These are phyloP conservation scores for Telmatochromis bifrenatus DNA, from an alignment of 2,113 vertebrate genomes.

Conservation along the genomic window DNA sequence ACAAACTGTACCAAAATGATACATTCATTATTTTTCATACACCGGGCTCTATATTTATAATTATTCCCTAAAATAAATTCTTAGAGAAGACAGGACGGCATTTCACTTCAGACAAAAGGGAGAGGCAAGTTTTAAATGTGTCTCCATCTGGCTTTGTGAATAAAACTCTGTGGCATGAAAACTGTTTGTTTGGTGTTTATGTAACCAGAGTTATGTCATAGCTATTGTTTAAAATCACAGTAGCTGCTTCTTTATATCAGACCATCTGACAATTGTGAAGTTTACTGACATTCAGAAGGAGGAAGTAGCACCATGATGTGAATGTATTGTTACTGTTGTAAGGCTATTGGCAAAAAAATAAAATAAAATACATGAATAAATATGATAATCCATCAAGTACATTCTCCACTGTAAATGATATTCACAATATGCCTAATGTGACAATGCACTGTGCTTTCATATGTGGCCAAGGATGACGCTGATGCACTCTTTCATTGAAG, in stretches of 20 bases:
- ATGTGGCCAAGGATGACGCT: not conserved
- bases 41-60: slow-evolving; percentile 29
- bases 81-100: not conserved
- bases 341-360: not conserved
- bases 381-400: not conserved
- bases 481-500: not conserved
- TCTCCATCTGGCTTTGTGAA: slow-evolving; percentile 28
- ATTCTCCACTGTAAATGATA: not conserved
- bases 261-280: not conserved
- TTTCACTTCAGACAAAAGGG: not conserved
- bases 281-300: not conserved
- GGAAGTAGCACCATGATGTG: not conserved
- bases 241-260: not conserved
- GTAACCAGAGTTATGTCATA: not conserved
- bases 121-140: not conserved
- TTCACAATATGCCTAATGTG: not conserved
- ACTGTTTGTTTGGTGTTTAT: not conserved
- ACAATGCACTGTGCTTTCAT: not conserved
- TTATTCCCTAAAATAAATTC: not conserved
- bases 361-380: not conserved
- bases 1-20: slow-evolving; percentile 30
- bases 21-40: slow-evolving; percentile 43
- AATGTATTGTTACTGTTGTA: not conserved
- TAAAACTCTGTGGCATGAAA: slow-evolving; percentile 31
- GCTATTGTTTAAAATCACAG: not conserved